Evolutionary conservation across 2,113 vertebrate species (phyloP), one percentile per base, ranked within the genome.

Genomic region (Callionymus lyra): DNA sequence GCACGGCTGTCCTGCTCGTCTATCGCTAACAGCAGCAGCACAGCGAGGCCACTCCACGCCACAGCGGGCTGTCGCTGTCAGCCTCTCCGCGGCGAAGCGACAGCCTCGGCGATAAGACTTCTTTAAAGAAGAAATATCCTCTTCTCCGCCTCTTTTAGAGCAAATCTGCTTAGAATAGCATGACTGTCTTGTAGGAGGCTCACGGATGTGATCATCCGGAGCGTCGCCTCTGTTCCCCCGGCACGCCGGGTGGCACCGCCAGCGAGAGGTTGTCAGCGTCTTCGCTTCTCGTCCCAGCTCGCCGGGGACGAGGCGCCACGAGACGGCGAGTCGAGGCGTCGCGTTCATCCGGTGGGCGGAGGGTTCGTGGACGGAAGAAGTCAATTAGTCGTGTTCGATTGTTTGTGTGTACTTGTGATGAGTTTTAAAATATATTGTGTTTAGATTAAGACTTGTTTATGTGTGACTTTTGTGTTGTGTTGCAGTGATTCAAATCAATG

Each of bases 111-210:
- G 50, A 58, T 65, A 65, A 73, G 46, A 19, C 65, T 62, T 77
- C 64, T 78, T 38, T 51, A 72, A 77, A 64, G 52, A 54, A 59
- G 54, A 75, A 59, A 63, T 63, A 54, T 72, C 69, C 63, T 35
- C 45, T 41, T 68, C 53, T 67, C 50, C 56, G 60, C 62, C 44
- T 69, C 62, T 78, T 76, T 59, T 52, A 69, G 63, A 78, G 59
- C 52, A 69, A 82, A 80, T 79, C 69, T 83, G 62, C 72, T 65
- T 19, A 53, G 76, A 79, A 67, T 69, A 83, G 65, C 59, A 66
- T 47, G 50, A 45, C 16, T 65, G 64, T 68, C 67, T 72, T 72
- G 65, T 63, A 70, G 62, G 59, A 58, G 67, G 75, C 68, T 76
- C 66, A 74, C 44, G 53, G 50, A 27, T 75, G 59, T 78, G 46